Evolutionary conservation across 2,113 vertebrate genomes (phyloP).

Genomic region (Tachysurus vachellii): DNA sequence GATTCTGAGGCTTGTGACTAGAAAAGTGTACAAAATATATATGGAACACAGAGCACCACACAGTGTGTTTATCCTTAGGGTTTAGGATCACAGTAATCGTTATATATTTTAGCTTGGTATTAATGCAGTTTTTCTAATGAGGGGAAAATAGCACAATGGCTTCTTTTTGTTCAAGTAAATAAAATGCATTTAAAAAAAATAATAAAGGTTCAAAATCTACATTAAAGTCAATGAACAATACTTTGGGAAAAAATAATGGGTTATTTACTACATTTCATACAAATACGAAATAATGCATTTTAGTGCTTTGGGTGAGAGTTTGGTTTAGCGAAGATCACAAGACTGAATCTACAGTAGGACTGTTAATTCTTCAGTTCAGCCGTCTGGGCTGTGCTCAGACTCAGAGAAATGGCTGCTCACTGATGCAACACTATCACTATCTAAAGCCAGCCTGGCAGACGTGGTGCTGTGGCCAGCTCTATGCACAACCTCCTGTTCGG

Average conservation of each 20-base stretch:
- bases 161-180: not conserved
- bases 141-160: not conserved
- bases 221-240: not conserved
- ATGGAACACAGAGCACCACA: not conserved
- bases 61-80: not conserved
- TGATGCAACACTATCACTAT: conserved; percentile 24
- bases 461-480: not conserved
- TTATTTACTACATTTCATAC: not conserved
- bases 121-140: not conserved
- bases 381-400: not conserved
- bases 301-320: not conserved
- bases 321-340: not conserved
- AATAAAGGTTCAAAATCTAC: not conserved
- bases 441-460: conserved; percentile 25
- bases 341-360: not conserved
- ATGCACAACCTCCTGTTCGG: not conserved
- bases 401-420: not conserved
- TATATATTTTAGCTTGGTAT: not conserved
- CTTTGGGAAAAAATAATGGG: not conserved
- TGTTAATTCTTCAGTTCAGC: not conserved
- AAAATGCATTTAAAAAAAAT: too few relatives aligned
- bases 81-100: not conserved
- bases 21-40: not conserved
- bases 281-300: not conserved
- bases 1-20: not conserved